Percentiles rank a stretch among this genome's conserved stretches.
Evolutionary conservation across 2,797 vertebrate genomes (phyloP).

Genomic region (Thunnus albacares): DNA sequence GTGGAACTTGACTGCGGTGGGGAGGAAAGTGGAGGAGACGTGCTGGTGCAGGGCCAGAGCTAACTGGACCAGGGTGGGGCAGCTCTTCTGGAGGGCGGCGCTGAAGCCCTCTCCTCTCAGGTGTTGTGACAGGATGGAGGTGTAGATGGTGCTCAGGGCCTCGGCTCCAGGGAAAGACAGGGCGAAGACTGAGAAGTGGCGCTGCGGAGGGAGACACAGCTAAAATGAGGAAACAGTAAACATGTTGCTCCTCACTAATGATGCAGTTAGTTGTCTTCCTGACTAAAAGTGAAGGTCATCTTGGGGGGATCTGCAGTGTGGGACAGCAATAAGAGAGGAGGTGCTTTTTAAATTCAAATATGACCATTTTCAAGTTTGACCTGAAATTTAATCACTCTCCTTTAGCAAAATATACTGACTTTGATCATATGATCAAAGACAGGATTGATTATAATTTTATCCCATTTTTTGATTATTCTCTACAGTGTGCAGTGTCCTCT

Average conservation of each 20-base stretch:
- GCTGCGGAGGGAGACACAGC: slow-evolving; percentile 75
- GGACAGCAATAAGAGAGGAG: background rate
- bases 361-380: background rate
- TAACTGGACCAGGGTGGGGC: slow-evolving; percentile 86
- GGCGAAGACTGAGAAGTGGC: slow-evolving; percentile 94
- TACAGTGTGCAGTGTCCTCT: no score
- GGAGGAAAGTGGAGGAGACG: slow-evolving; percentile 90
- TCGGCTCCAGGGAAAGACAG: slow-evolving; percentile 92
- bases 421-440: background rate
- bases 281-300: slow-evolving; percentile 19
- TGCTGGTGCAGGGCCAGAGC: slow-evolving; percentile 90
- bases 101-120: slow-evolving; percentile 86
- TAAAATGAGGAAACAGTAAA: background rate
- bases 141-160: slow-evolving; percentile 93
- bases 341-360: slow-evolving; percentile 29
- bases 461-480: background rate
- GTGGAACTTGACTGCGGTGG: slow-evolving; percentile 96
- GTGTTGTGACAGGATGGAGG: slow-evolving; percentile 91
- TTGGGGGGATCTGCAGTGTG: slow-evolving; percentile 12
- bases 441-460: background rate
- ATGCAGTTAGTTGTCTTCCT: background rate
- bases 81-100: slow-evolving; percentile 84
- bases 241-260: slow-evolving; percentile 1
- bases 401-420: background rate
- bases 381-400: background rate